Percentiles rank a stretch among this genome's conserved stretches.
These are phyloP conservation scores for Sisyra terminalis DNA, from an alignment of 2,888 invertebrate genomes.

Conservation along the genomic window DNA sequence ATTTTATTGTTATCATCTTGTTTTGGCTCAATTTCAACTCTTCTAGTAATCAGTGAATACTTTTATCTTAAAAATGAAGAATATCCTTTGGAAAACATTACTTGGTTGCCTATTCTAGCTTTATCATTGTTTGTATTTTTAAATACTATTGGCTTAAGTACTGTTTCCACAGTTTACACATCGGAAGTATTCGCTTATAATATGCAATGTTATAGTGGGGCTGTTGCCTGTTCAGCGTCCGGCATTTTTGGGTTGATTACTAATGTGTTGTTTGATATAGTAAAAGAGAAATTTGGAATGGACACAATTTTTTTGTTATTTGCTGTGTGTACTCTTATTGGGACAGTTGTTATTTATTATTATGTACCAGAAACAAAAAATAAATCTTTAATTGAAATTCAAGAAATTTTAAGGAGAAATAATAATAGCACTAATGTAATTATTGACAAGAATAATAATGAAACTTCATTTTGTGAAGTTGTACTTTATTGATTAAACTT, in stretches of 20 bases:
- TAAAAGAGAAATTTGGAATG: constrained; percentile 36
- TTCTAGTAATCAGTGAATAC: constrained; percentile 32
- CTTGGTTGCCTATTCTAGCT: constrained; percentile 35
- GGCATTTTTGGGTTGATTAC: constrained; percentile 6
- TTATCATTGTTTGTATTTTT: constrained; percentile 37
- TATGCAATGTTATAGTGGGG: constrained; percentile 7
- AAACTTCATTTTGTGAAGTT: no score
- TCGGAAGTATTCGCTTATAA: constrained; percentile 10
- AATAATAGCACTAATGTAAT: no score
- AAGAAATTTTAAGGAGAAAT: constrained; percentile 10
- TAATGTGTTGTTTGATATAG: constrained; percentile 30
- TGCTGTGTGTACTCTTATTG: constrained; percentile 17
- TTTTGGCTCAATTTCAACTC: constrained; percentile 32
- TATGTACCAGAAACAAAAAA: constrained; percentile 26
- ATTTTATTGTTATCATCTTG: constrained; percentile 36
- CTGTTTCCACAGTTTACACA: no score
- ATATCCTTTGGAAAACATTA: constrained; percentile 20
- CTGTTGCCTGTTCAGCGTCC: constrained; percentile 1
- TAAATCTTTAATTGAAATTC: constrained; percentile 24
- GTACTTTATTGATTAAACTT: no score
- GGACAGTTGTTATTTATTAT: constrained; percentile 19
- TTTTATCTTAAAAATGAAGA: constrained; percentile 28
- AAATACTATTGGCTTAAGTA: constrained; percentile 40
- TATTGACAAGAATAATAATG: no score
- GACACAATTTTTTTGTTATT: constrained; percentile 36